A percentile compares a stretch with the other conserved stretches of the same genome.
phyloP scores from a whole-genome alignment of 2,113 vertebrate species.

The Boleophthalmus pectinirostris region DNA sequence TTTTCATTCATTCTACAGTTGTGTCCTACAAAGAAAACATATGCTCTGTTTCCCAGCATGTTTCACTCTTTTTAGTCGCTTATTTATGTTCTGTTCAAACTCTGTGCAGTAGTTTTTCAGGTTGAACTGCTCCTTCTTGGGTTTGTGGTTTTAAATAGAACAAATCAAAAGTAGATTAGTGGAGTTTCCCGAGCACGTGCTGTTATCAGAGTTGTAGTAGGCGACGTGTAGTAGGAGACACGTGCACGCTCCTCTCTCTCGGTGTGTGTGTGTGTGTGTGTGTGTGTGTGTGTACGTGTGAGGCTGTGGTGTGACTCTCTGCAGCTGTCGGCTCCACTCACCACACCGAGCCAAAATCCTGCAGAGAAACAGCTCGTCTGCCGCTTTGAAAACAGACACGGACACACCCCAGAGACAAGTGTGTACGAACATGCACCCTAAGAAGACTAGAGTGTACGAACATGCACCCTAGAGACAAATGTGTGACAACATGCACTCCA shows the following conservation, averaged over 20 bases:
- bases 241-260: background rate
- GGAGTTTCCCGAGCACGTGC: background rate
- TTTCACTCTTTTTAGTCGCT: background rate
- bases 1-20: background rate
- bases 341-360: slow-evolving; percentile 26
- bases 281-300: background rate
- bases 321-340: slow-evolving; percentile 64
- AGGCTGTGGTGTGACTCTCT: slow-evolving; percentile 32
- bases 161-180: background rate
- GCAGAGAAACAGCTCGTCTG: slow-evolving; percentile 23
- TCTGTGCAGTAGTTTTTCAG: background rate
- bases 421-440: background rate
- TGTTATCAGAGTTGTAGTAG: background rate
- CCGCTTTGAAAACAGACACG: slow-evolving; percentile 39
- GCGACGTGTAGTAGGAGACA: slow-evolving; percentile 13
- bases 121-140: too few species aligned
- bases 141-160: background rate
- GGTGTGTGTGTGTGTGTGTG: background rate
- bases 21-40: background rate
- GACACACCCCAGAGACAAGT: background rate
- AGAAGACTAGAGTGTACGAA: background rate
- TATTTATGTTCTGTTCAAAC: background rate
- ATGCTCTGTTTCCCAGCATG: background rate
- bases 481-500: background rate
- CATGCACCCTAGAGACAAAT: background rate